A percentile compares a stretch with the other conserved stretches of the same genome.
These are phyloP conservation scores for Pristis pectinata DNA, from an alignment of 2,797 vertebrate genomes.

Conservation along the genomic window DNA sequence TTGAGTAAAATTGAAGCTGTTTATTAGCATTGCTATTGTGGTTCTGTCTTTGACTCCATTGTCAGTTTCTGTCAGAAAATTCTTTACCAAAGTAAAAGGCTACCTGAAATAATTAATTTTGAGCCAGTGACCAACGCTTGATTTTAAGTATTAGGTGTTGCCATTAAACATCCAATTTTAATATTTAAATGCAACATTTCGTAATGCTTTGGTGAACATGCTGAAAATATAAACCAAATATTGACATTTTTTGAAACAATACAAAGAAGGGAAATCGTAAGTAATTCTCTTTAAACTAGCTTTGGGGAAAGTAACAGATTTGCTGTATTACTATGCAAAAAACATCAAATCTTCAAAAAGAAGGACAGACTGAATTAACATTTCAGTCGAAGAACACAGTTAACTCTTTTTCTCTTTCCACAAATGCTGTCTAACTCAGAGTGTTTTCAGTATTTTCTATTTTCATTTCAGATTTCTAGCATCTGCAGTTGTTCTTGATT, in stretches of 20 bases:
- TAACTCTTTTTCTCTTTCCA: too few species aligned
- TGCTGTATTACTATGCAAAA: background rate
- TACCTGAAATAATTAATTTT: background rate
- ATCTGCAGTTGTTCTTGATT: too few species aligned
- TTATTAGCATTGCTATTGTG: background rate
- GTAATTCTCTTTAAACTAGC: background rate
- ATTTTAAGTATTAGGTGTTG: background rate
- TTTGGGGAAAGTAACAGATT: background rate
- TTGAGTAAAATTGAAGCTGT: background rate
- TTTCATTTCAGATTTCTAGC: too few species aligned
- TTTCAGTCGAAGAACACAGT: too few species aligned
- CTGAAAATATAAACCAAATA: background rate
- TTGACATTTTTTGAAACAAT: background rate
- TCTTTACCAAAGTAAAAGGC: background rate
- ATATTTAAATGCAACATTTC: background rate
- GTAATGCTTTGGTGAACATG: background rate
- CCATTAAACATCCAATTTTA: background rate
- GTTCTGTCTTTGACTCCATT: background rate
- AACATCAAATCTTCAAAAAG: background rate
- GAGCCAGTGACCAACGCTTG: too few species aligned
- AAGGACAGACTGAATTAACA: too few species aligned
- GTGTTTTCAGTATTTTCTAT: too few species aligned
- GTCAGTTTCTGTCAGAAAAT: background rate
- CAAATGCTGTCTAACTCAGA: too few species aligned
- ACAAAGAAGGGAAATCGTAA: background rate